phyloP scores from a whole-genome alignment of 2,113 vertebrate genomes.

The Notothenia coriiceps region DNA sequence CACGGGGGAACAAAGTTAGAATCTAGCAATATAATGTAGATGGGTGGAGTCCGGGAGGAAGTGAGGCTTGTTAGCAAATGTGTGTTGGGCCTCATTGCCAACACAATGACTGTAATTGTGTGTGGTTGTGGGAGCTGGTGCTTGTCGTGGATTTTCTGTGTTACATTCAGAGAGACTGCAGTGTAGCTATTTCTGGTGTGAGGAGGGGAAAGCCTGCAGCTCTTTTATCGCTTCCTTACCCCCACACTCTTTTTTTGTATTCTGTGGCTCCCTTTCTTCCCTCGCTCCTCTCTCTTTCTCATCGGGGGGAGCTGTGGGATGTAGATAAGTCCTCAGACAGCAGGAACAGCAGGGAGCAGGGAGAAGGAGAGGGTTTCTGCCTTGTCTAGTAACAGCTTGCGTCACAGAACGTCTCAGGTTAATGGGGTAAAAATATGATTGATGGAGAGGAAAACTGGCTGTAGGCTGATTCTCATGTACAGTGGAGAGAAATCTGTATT shows the following conservation, averaged over 20 bases:
- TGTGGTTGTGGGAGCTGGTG: constrained; percentile 51
- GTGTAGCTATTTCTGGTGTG: constrained; percentile 66
- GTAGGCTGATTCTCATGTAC: constrained; percentile 23
- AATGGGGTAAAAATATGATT: constrained; percentile 52
- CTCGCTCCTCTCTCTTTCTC: constrained; percentile 37
- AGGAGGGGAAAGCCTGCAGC: constrained; percentile 59
- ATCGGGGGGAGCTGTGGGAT: constrained; percentile 66
- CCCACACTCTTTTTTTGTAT: neutral
- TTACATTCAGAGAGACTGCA: constrained; percentile 49
- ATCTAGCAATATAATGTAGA: constrained; percentile 8
- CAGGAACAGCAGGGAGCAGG: constrained; percentile 51
- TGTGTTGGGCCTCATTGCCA: constrained; percentile 45
- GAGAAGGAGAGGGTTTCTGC: constrained; percentile 23
- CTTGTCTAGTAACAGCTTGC: constrained; percentile 50
- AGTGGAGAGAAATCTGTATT: constrained; percentile 8
- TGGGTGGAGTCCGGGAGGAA: constrained; percentile 1
- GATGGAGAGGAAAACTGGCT: constrained; percentile 43
- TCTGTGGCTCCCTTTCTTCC: constrained; percentile 36
- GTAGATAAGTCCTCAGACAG: constrained; percentile 74
- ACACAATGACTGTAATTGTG: constrained; percentile 37
- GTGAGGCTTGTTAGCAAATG: constrained; percentile 41
- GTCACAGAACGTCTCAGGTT: constrained; percentile 48
- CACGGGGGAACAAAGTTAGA: constrained; percentile 48
- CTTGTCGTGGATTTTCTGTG: constrained; percentile 45
- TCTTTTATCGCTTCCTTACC: constrained; percentile 36